Evolutionary conservation across 1,140 invertebrate species (phyloP).

Genomic region (Dreissena polymorpha): DNA sequence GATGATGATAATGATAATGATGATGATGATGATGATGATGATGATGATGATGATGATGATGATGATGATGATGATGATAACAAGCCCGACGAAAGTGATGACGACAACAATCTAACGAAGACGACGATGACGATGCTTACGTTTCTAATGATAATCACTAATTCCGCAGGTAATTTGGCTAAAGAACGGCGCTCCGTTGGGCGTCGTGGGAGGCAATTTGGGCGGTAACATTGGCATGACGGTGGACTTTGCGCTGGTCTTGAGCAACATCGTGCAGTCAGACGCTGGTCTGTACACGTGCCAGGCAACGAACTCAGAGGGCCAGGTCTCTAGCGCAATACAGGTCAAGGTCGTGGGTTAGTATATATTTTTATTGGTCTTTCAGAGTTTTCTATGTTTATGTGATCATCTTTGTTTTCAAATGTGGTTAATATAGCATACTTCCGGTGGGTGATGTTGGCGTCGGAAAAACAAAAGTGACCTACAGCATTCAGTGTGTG

Average conservation of each 20-base stretch:
- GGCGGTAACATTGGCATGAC: constrained; percentile 60
- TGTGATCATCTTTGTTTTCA: not conserved
- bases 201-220: constrained; percentile 61
- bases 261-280: constrained; percentile 43
- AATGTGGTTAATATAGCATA: not conserved
- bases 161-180: constrained; percentile 85
- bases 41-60: too few relatives aligned
- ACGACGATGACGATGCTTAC: too few relatives aligned
- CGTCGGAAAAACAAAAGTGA: not conserved
- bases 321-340: constrained; percentile 55
- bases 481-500: too few relatives aligned
- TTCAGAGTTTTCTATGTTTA: not conserved
- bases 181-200: constrained; percentile 91
- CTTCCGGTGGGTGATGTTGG: not conserved
- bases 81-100: too few relatives aligned
- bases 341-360: constrained; percentile 62
- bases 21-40: too few relatives aligned
- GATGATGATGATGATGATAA: too few relatives aligned
- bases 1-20: too few relatives aligned
- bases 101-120: too few relatives aligned
- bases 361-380: constrained; percentile 8
- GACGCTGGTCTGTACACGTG: constrained; percentile 70
- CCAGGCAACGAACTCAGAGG: constrained; percentile 62
- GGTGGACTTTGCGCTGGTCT: constrained; percentile 69
- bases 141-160: too few relatives aligned